These are phyloP conservation scores for Rhynchophorus ferrugineus DNA, from an alignment of 1,140 invertebrate species.

Conservation along the genomic window DNA sequence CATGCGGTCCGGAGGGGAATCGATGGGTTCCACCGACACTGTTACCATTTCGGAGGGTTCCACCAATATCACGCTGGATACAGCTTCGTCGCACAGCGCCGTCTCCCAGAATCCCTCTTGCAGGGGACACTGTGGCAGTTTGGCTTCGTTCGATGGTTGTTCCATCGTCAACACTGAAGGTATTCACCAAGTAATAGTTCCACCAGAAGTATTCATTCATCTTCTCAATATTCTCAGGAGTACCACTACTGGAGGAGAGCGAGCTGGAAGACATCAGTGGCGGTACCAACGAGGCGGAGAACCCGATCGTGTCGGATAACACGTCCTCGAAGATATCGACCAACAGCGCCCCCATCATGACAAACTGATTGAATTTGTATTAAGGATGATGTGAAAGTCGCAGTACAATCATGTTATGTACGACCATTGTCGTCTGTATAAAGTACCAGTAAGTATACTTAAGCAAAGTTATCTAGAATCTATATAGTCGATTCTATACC, in stretches of 20 bases:
- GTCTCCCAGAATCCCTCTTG: conserved; percentile 43
- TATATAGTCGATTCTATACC: no score
- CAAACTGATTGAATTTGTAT: no score
- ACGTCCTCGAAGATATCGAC: conserved; percentile 31
- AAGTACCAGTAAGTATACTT: no score
- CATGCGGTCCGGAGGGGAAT: conserved; percentile 36
- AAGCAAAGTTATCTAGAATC: no score
- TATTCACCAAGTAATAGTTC: conserved; percentile 28
- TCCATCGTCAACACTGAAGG: conserved; percentile 47
- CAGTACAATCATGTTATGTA: no score
- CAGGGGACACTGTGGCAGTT: conserved; percentile 43
- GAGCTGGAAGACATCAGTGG: conserved; percentile 38
- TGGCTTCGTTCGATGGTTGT: conserved; percentile 46
- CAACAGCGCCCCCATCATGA: conserved; percentile 17
- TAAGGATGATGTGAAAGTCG: no score
- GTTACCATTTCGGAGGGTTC: conserved; percentile 42
- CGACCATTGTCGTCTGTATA: no score
- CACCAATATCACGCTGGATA: conserved; percentile 44
- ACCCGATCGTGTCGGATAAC: conserved; percentile 33
- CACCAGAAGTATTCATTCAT: background rate
- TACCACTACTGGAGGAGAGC: conserved; percentile 39
- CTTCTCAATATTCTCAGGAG: conserved; percentile 33
- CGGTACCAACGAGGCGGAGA: conserved; percentile 29
- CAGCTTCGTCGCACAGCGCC: conserved; percentile 42
- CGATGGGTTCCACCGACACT: conserved; percentile 45